Conservation (phyloP, 2,888 invertebrate genomes). For the Cartodere bifasciata region DNA sequence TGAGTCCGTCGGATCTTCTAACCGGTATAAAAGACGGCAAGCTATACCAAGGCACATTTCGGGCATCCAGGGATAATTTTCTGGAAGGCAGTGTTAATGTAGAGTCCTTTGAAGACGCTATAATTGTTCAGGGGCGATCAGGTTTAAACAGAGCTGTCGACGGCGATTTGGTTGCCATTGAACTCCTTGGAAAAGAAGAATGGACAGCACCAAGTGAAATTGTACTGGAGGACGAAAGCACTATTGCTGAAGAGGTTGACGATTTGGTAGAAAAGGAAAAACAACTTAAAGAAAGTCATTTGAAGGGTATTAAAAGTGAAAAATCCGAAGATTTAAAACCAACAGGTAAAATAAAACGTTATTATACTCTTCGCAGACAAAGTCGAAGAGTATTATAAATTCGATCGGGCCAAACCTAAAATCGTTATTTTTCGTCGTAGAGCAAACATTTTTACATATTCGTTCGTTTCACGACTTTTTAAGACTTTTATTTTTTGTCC, state of each 20-base stretch:
- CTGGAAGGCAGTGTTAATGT: constrained; percentile 81
- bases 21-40: constrained; percentile 66
- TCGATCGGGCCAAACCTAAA: too few species aligned
- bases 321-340: constrained; percentile 41
- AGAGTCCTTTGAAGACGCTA: constrained; percentile 65
- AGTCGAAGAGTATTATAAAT: too few species aligned
- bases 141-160: constrained; percentile 89
- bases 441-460: too few species aligned
- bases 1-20: constrained; percentile 64
- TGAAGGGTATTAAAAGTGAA: too few species aligned
- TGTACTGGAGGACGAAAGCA: constrained; percentile 62
- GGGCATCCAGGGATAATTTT: constrained; percentile 86
- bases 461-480: too few species aligned
- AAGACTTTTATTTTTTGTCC: too few species aligned
- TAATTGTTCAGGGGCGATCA: constrained; percentile 72
- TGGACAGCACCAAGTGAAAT: constrained; percentile 89
- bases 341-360: too few species aligned
- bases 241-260: constrained; percentile 47
- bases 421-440: too few species aligned
- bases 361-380: too few species aligned
- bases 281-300: constrained; percentile 23
- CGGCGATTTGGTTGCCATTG: constrained; percentile 85
- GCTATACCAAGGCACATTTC: constrained; percentile 67
- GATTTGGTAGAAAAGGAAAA: constrained; percentile 49
- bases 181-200: constrained; percentile 73